These are phyloP conservation scores for Ceramica pisi DNA, from an alignment of 2,888 invertebrate species.

Conservation along the genomic window DNA sequence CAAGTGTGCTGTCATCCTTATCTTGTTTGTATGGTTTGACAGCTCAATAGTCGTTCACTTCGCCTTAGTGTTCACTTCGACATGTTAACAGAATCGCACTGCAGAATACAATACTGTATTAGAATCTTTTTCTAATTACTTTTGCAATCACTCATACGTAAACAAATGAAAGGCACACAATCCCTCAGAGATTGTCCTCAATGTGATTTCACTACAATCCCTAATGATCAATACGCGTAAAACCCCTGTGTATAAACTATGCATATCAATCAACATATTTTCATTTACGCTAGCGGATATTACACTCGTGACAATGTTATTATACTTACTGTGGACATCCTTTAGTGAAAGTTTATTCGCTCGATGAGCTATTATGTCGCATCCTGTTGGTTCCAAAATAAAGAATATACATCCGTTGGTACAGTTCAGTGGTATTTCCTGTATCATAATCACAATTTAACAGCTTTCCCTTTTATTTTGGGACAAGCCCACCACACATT, in stretches of 20 bases:
- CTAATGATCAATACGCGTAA: slow-evolving; percentile 27
- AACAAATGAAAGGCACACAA: slow-evolving; percentile 26
- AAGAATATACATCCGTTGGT: neutral
- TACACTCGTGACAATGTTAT: slow-evolving; percentile 21
- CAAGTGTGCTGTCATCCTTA: too few relatives aligned
- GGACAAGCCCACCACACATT: too few relatives aligned
- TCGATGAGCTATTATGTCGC: slow-evolving; percentile 8
- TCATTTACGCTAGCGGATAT: slow-evolving; percentile 37
- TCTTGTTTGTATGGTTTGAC: too few relatives aligned
- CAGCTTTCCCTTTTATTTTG: too few relatives aligned
- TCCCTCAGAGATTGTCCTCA: slow-evolving; percentile 22
- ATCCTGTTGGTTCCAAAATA: slow-evolving; percentile 25
- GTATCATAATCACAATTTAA: too few relatives aligned
- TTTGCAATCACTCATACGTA: neutral
- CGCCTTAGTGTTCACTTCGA: too few relatives aligned
- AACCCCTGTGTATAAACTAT: slow-evolving; percentile 10
- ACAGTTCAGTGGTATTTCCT: slow-evolving; percentile 4
- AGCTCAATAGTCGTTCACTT: too few relatives aligned
- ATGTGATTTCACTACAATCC: slow-evolving; percentile 39
- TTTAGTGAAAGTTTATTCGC: slow-evolving; percentile 38
- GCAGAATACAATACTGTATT: too few relatives aligned
- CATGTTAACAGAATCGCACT: too few relatives aligned
- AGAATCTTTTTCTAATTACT: neutral
- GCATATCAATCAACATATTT: slow-evolving; percentile 44
- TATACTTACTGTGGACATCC: slow-evolving; percentile 11